A percentile compares a stretch with the other conserved stretches of the same genome.
phyloP scores from a whole-genome alignment of 2,113 vertebrate species.

The Datnioides undecimradiatus region DNA sequence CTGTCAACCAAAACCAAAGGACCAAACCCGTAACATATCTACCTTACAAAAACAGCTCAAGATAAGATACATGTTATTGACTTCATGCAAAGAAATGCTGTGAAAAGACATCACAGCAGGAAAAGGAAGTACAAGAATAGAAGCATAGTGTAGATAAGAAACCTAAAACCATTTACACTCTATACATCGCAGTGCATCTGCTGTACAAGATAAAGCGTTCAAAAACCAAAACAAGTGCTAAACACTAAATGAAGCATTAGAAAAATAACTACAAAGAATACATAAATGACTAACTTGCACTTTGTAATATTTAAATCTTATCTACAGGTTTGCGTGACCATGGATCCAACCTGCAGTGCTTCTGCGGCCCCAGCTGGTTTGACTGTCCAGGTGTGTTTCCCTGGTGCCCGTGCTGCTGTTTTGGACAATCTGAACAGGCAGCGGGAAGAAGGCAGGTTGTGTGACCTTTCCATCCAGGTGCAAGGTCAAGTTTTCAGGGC shows the following conservation, averaged over 20 bases:
- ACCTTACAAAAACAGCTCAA: background rate
- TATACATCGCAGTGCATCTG: background rate
- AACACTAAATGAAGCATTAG: background rate
- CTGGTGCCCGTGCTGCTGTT: conserved; percentile 86
- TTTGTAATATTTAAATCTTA: background rate
- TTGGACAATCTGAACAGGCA: conserved; percentile 92
- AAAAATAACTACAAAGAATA: background rate
- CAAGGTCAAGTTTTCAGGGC: conserved; percentile 87
- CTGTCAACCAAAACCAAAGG: background rate
- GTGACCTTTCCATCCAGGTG: conserved; percentile 87
- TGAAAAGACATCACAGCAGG: background rate
- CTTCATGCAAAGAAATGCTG: background rate
- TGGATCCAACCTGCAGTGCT: conserved; percentile 71
- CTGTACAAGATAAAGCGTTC: background rate
- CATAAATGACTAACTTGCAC: background rate
- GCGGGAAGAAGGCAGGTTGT: conserved; percentile 89
- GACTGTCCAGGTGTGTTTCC: conserved; percentile 90
- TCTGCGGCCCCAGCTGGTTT: conserved; percentile 50
- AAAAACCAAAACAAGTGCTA: background rate
- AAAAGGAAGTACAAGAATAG: background rate
- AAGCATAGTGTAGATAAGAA: background rate
- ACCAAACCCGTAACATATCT: background rate
- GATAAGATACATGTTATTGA: background rate
- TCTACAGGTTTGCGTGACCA: conserved; percentile 26
- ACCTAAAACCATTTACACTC: background rate